These are phyloP conservation scores for Tethea ocularis DNA, from an alignment of 2,888 invertebrate genomes.

Conservation along the genomic window DNA sequence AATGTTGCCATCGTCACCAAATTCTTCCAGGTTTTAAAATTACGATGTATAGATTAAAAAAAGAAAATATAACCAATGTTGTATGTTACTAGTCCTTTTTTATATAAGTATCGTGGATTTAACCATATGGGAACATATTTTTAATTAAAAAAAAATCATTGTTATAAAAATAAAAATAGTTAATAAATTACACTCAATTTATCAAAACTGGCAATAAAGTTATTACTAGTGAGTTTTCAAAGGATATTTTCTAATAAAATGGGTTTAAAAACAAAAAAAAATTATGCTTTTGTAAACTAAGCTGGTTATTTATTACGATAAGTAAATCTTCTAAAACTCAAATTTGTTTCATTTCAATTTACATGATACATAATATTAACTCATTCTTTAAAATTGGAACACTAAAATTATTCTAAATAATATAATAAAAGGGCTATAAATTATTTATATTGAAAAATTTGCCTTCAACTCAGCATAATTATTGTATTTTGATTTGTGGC, in stretches of 20 bases:
- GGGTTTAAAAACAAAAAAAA: constrained; percentile 46
- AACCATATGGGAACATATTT: constrained; percentile 31
- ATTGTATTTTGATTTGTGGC: no score
- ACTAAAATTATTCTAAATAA: no score
- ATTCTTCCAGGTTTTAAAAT: constrained; percentile 23
- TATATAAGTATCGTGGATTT: constrained; percentile 40
- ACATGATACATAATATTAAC: no score
- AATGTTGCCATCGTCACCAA: constrained; percentile 15
- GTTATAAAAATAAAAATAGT: constrained; percentile 24
- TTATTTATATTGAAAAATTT: no score
- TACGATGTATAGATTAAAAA: constrained; percentile 32
- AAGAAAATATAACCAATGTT: constrained; percentile 41
- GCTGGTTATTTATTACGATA: constrained; percentile 80
- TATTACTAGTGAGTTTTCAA: constrained; percentile 42
- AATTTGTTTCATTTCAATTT: constrained; percentile 50
- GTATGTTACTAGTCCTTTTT: constrained; percentile 60
- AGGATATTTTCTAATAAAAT: constrained; percentile 56
- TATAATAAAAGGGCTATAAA: no score
- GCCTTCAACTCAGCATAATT: no score
- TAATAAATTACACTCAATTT: constrained; percentile 19
- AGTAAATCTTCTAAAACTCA: constrained; percentile 73
- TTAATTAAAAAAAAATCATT: constrained; percentile 28
- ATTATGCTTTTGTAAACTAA: constrained; percentile 77
- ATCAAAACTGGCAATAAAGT: constrained; percentile 42
- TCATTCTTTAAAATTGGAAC: background rate